These are phyloP conservation scores for Tricholaema leucomelas DNA, from an alignment of 2,113 vertebrate species.

Conservation along the genomic window DNA sequence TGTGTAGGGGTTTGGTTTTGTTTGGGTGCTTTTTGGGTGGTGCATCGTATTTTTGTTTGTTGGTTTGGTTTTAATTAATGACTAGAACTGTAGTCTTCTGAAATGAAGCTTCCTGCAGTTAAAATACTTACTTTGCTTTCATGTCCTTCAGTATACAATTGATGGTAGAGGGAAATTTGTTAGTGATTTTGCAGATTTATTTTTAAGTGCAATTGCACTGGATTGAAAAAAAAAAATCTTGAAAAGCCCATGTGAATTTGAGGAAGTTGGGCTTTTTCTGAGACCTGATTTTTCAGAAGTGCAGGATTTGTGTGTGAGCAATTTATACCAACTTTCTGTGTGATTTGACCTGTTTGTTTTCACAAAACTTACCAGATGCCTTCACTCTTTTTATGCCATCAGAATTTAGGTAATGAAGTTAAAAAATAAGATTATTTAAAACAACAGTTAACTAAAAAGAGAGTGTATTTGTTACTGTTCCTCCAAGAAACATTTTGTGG, in stretches of 20 bases:
- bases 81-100: neutral
- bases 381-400: neutral
- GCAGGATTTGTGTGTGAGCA: neutral
- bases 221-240: neutral
- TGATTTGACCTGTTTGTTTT: neutral
- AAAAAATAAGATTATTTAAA: neutral
- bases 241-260: neutral
- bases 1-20: no score
- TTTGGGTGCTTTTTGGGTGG: neutral
- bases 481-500: neutral
- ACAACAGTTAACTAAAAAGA: neutral
- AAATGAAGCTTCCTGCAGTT: neutral
- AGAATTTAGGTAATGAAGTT: neutral
- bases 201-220: neutral
- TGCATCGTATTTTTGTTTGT: neutral
- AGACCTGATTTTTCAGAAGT: neutral
- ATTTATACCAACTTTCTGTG: neutral
- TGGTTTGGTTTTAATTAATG: neutral
- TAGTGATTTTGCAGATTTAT: neutral
- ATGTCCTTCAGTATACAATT: fast-evolving
- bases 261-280: neutral
- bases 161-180: neutral
- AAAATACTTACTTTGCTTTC: neutral
- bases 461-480: neutral
- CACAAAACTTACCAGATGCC: neutral